Conservation (phyloP, 1,140 invertebrate genomes). For the Cydia strobilella region DNA sequence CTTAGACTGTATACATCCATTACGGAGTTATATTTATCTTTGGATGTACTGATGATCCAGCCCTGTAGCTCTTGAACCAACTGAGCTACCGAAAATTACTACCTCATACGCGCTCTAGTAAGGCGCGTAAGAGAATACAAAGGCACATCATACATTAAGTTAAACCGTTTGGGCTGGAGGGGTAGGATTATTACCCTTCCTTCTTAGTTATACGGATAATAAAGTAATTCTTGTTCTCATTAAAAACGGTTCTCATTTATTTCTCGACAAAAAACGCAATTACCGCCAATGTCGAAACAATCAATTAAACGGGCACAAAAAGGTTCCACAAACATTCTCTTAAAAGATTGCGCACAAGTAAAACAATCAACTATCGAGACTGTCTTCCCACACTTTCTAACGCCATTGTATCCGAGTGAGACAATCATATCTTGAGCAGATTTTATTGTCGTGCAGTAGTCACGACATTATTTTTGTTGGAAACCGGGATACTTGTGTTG, state of each 20-base stretch:
- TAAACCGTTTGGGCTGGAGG: too few relatives aligned
- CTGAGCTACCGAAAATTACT: too few relatives aligned
- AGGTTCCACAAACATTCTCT: constrained; percentile 55
- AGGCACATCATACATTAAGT: too few relatives aligned
- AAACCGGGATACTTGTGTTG: constrained; percentile 45
- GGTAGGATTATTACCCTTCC: too few relatives aligned
- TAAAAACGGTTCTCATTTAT: not conserved
- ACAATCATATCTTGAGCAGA: constrained; percentile 57
- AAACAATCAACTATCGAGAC: constrained; percentile 67
- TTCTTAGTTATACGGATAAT: not conserved
- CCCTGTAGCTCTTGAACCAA: too few relatives aligned
- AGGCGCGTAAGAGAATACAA: too few relatives aligned
- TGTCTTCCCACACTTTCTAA: constrained; percentile 72
- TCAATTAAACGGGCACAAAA: constrained; percentile 27
- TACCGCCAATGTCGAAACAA: constrained; percentile 20
- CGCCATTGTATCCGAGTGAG: constrained; percentile 61
- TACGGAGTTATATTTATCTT: too few relatives aligned
- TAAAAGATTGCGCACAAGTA: constrained; percentile 41
- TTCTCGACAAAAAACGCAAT: not conserved
- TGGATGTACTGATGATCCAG: too few relatives aligned
- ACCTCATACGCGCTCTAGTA: too few relatives aligned
- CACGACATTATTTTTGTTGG: constrained; percentile 53
- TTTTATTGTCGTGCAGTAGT: constrained; percentile 46
- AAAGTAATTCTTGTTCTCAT: not conserved
- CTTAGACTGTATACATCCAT: too few relatives aligned